Conservation (phyloP, 2,888 invertebrate genomes). For the Eumerus sabulonum region DNA sequence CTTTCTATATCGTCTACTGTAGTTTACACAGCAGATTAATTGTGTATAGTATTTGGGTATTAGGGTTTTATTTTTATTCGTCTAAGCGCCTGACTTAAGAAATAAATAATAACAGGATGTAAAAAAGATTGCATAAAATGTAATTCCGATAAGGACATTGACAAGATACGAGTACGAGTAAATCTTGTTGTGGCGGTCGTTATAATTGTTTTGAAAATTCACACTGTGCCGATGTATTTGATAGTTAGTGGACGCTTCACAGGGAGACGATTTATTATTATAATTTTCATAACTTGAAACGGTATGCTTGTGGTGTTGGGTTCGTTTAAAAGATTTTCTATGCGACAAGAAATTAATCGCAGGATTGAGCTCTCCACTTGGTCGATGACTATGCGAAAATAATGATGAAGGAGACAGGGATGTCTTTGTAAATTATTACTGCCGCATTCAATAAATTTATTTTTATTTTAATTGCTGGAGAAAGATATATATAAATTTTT, state of each 20-base stretch:
- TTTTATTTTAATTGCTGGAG: constrained; percentile 63
- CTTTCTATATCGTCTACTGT: constrained; percentile 31
- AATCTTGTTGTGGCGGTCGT: constrained; percentile 27
- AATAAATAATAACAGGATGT: constrained; percentile 76
- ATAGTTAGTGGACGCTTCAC: constrained; percentile 14
- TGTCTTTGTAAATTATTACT: constrained; percentile 66
- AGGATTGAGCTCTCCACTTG: constrained; percentile 28
- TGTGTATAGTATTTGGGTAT: constrained; percentile 30
- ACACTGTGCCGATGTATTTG: constrained; percentile 1
- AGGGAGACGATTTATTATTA: not conserved
- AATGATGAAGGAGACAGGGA: constrained; percentile 65
- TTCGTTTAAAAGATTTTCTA: constrained; percentile 39
- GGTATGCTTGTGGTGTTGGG: constrained; percentile 14
- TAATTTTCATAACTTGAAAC: constrained; percentile 15
- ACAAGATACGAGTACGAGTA: too few species aligned
- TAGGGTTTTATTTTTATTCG: constrained; percentile 49
- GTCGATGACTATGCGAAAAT: constrained; percentile 66
- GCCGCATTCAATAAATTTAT: constrained; percentile 56
- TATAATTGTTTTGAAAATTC: constrained; percentile 21
- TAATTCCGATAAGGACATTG: constrained; percentile 69
- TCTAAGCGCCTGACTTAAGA: constrained; percentile 68
- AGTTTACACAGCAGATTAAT: constrained; percentile 46
- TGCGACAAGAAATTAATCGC: constrained; percentile 43
- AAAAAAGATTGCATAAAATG: constrained; percentile 69
- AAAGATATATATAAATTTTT: constrained; percentile 51